Base-by-base conservation (phyloP, 2,797 vertebrate genomes). In the Pterois miles region DNA sequence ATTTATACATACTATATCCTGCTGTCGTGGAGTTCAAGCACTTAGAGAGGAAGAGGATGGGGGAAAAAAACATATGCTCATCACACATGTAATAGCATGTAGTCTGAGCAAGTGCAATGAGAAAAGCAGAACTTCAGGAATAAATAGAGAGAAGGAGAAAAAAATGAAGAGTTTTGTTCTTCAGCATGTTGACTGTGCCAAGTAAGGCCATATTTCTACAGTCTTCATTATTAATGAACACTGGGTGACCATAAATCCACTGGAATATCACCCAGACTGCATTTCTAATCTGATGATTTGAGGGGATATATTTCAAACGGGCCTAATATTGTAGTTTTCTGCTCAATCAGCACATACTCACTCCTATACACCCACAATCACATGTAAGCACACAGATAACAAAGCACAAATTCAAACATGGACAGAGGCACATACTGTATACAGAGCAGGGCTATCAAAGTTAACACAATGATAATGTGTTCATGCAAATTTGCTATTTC, bases 211-310 rank as follows among this genome's bases (percentile, higher is more conserved):
- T 79, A 75, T 87, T 80, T 79, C 73, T 75, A 14, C 43, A n/a
- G 64, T 54, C 73, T 78, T 25, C 52, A 46, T 87, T 89, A 85
- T 88, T 86, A 84, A 83, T 84, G 67, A 75, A 73, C 65, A 67
- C 65, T 70, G 52, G 71, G 69, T 83, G 77, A 83, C 68, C 65
- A 81, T 89, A 84, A 89, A 90, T 90, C 79, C 72, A 57, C n/a
- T 62, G 81, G 60, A 86, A 88, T 81, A 71, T 82, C 80, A 80
- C 31, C 77, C 76, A 64, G 38, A 76, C 74, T 68, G 53, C 74
- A 77, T 80, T 81, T 78, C 20, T 69, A 72, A 81, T 75, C 58
- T 75, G 38, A 74, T 84, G 76, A 83, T 86, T 78, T 82, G 43
- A 83, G 53, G 52, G 22, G 31, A 72, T 72, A 25, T 48, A 52